Percentiles rank a stretch among this genome's conserved stretches.
Evolutionary conservation across 2,797 vertebrate genomes (phyloP).

Genomic region (Sebastes itinus): DNA sequence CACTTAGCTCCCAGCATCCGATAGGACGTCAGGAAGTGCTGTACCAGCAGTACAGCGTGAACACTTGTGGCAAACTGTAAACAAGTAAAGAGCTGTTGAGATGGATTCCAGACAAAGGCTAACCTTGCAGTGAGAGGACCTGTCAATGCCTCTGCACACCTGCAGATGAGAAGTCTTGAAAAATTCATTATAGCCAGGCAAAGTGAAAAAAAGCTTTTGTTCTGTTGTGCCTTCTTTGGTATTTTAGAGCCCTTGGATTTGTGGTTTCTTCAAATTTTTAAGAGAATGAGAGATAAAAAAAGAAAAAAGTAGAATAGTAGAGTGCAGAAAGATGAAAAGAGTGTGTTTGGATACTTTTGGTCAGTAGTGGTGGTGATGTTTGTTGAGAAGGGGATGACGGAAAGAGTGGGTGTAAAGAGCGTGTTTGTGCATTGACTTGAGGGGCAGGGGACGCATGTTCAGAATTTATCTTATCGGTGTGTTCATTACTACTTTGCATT

Average conservation of each 20-base stretch:
- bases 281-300: slow-evolving; percentile 9
- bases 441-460: slow-evolving; percentile 70
- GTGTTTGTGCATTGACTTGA: slow-evolving; percentile 69
- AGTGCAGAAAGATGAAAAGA: slow-evolving; percentile 1
- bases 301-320: background rate
- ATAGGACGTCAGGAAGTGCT: slow-evolving; percentile 4
- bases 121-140: slow-evolving; percentile 49
- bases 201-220: slow-evolving; percentile 41
- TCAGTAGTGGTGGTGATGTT: slow-evolving; percentile 39
- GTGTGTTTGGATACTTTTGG: slow-evolving; percentile 55
- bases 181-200: slow-evolving; percentile 32
- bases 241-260: slow-evolving; percentile 35
- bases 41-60: background rate
- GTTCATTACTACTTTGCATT: slow-evolving; percentile 85
- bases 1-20: background rate
- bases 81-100: slow-evolving; percentile 39
- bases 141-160: slow-evolving; percentile 37
- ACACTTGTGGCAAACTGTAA: slow-evolving; percentile 39
- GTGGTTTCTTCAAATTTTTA: slow-evolving; percentile 22
- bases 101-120: slow-evolving; percentile 45
- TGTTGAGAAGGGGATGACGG: slow-evolving; percentile 43
- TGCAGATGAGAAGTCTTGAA: slow-evolving; percentile 42
- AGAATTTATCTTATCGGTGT: slow-evolving; percentile 81
- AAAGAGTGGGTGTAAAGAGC: slow-evolving; percentile 44
- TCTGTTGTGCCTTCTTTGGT: background rate